These are phyloP conservation scores for Coenonympha arcania DNA, from an alignment of 2,888 invertebrate species.

Conservation along the genomic window DNA sequence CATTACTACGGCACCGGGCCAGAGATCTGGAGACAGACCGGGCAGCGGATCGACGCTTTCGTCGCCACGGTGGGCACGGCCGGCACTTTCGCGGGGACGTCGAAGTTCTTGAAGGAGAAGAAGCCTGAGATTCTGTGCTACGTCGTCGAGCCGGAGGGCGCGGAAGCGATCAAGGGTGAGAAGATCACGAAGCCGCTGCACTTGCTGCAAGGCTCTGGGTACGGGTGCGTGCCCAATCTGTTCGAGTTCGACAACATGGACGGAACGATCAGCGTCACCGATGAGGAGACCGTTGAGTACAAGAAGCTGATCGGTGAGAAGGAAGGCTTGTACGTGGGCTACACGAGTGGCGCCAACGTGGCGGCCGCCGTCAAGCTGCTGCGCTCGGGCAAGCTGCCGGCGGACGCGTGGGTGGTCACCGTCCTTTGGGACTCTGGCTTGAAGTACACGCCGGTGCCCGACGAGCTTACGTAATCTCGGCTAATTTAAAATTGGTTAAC, in stretches of 20 bases:
- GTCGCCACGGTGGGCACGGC: conserved; percentile 62
- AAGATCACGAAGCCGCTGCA: conserved; percentile 61
- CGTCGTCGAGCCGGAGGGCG: conserved; percentile 60
- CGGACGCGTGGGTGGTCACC: conserved; percentile 63
- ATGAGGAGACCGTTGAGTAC: conserved; percentile 55
- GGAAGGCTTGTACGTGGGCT: conserved; percentile 63
- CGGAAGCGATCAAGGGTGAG: conserved; percentile 58
- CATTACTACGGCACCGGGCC: conserved; percentile 65
- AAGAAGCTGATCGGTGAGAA: conserved; percentile 54
- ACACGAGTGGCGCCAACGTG: conserved; percentile 64
- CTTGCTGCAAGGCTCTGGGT: conserved; percentile 64
- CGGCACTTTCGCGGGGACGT: conserved; percentile 57
- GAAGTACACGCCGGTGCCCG: conserved; percentile 58
- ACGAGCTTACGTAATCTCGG: conserved; percentile 30
- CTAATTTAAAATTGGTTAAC: neutral
- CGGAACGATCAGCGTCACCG: conserved; percentile 54
- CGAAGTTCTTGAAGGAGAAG: conserved; percentile 58
- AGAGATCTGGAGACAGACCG: conserved; percentile 66
- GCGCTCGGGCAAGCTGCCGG: conserved; percentile 51
- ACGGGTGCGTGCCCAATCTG: conserved; percentile 57
- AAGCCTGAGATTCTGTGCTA: conserved; percentile 50
- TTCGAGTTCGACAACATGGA: conserved; percentile 59
- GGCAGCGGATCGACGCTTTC: conserved; percentile 59
- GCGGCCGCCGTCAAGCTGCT: conserved; percentile 61
- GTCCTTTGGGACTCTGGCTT: conserved; percentile 56